Percentiles rank a stretch among this genome's conserved stretches.
phyloP scores from a whole-genome alignment of 2,888 invertebrate genomes.

The Gandaritis pyraliata region DNA sequence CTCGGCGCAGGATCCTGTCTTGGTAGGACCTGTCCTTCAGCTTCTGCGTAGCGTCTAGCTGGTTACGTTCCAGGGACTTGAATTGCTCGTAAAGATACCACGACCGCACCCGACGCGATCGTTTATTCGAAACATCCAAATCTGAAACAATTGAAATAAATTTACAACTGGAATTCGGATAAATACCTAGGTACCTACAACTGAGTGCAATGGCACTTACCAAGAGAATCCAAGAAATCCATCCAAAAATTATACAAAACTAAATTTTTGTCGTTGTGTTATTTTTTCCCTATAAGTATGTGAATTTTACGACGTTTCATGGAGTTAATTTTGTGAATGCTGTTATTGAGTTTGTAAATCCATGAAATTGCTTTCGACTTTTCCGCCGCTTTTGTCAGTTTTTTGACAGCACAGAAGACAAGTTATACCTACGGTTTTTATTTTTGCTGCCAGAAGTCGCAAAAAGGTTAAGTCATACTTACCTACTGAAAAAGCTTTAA shows the following conservation, averaged over 20 bases:
- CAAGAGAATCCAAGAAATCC: constrained; percentile 71
- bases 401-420: constrained; percentile 9
- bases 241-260: constrained; percentile 49
- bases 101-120: constrained; percentile 69
- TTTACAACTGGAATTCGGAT: background rate
- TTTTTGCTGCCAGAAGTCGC: constrained; percentile 10
- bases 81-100: constrained; percentile 79
- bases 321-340: constrained; percentile 39
- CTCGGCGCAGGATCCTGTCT: constrained; percentile 64
- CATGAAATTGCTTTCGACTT: constrained; percentile 18
- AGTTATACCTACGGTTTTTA: background rate
- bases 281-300: constrained; percentile 28
- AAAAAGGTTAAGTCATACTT: background rate
- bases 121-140: constrained; percentile 59
- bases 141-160: constrained; percentile 53
- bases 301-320: constrained; percentile 51
- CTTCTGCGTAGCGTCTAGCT: constrained; percentile 65
- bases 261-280: constrained; percentile 15
- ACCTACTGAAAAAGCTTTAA: constrained; percentile 1
- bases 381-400: constrained; percentile 11
- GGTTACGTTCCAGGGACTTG: constrained; percentile 70
- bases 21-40: constrained; percentile 67
- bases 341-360: constrained; percentile 23
- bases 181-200: no score
- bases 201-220: constrained; percentile 56